phyloP scores from a whole-genome alignment of 2,888 invertebrate genomes.

The Eurytoma adleriae region DNA sequence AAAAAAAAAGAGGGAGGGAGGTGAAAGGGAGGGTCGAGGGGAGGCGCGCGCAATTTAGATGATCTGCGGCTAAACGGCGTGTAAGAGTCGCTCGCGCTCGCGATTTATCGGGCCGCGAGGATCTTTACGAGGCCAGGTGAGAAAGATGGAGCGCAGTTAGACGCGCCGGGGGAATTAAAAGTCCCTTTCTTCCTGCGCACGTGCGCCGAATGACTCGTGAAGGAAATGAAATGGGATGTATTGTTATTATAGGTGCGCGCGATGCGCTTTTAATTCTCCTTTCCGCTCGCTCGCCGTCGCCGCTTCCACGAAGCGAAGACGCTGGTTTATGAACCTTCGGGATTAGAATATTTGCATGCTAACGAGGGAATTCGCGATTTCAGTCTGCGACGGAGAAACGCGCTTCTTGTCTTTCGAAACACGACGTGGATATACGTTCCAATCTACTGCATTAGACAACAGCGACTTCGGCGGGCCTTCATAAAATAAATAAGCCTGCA shows the following conservation, averaged over 20 bases:
- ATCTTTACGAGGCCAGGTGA: constrained; percentile 61
- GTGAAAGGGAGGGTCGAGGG: constrained; percentile 1
- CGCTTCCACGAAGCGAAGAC: constrained; percentile 21
- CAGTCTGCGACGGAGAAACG: neutral
- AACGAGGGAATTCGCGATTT: constrained; percentile 12
- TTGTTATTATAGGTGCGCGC: constrained; percentile 27
- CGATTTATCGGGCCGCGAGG: constrained; percentile 66
- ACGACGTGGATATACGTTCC: neutral
- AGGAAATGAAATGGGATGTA: constrained; percentile 40
- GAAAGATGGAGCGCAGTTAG: neutral
- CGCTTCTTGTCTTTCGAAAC: constrained; percentile 7
- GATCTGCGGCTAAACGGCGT: constrained; percentile 63
- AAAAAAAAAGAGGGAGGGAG: too few relatives aligned
- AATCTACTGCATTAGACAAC: too few relatives aligned
- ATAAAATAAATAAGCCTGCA: too few relatives aligned
- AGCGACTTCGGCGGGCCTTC: too few relatives aligned
- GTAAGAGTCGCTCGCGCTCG: constrained; percentile 66
- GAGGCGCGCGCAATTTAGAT: constrained; percentile 61
- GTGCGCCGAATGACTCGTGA: constrained; percentile 23
- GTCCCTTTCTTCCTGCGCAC: constrained; percentile 44
- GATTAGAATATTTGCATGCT: constrained; percentile 26
- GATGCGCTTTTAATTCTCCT: constrained; percentile 41
- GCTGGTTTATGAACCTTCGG: neutral
- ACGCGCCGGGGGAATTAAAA: constrained; percentile 27
- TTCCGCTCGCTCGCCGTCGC: neutral